Evolutionary conservation across 1,140 invertebrate species (phyloP).

Genomic region (Andricus grossulariae): DNA sequence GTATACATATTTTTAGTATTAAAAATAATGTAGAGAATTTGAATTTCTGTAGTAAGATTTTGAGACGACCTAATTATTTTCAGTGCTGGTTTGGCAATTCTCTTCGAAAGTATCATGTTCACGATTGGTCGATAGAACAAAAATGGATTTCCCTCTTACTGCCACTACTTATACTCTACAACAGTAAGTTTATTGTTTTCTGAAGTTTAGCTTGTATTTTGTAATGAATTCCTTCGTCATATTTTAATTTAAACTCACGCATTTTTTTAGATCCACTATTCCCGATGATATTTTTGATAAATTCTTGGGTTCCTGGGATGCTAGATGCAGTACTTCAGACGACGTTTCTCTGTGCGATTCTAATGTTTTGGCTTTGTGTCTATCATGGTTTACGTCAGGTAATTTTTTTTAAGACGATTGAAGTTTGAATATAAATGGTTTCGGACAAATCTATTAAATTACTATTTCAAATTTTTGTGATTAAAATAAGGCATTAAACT

Average conservation of each 20-base stretch:
- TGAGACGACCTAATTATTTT: conserved; percentile 49
- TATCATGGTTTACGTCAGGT: conserved; percentile 97
- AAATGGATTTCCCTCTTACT: conserved; percentile 95
- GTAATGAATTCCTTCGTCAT: conserved; percentile 33
- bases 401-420: conserved; percentile 42
- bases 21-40: too few relatives aligned
- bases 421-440: neutral
- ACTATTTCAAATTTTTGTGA: neutral
- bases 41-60: neutral
- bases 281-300: conserved; percentile 91
- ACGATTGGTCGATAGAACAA: conserved; percentile 98
- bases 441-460: too few relatives aligned
- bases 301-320: conserved; percentile 93
- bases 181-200: conserved; percentile 82
- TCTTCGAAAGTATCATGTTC: conserved; percentile 89
- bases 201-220: conserved; percentile 20
- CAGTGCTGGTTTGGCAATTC: conserved; percentile 95
- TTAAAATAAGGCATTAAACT: neutral
- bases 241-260: conserved; percentile 28
- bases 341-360: conserved; percentile 89
- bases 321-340: conserved; percentile 93
- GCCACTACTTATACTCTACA: conserved; percentile 92
- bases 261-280: conserved; percentile 91
- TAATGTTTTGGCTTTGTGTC: conserved; percentile 95
- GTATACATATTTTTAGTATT: conserved; percentile 79